Conservation (phyloP, 2,113 vertebrate genomes). For the Herpailurus yagouaroundi region DNA sequence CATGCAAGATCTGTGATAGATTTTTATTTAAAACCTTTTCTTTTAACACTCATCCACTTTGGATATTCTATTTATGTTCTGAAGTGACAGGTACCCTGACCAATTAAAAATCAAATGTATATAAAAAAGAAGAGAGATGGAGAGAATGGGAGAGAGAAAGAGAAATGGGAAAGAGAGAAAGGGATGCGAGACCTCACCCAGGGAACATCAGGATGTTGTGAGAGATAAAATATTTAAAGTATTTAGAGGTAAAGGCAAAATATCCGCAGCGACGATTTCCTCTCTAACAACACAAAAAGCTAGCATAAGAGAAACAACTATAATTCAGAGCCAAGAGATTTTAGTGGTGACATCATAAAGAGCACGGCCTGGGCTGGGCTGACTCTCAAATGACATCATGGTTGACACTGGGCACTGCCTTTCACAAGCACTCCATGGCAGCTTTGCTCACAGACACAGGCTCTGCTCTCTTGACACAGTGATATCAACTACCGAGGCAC, state of each 20-base stretch:
- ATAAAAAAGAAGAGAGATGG: background rate
- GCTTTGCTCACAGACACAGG: background rate
- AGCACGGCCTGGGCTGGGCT: background rate
- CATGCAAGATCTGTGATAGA: background rate
- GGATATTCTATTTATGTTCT: background rate
- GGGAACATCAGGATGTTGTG: background rate
- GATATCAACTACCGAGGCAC: background rate
- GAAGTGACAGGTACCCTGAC: background rate
- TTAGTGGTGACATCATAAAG: background rate
- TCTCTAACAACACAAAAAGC: background rate
- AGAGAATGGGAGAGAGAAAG: background rate
- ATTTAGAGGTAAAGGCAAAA: background rate
- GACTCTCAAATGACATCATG: constrained; percentile 38
- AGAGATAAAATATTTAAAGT: background rate
- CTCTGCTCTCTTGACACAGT: background rate
- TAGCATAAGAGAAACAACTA: background rate
- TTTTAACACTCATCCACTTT: constrained; percentile 10
- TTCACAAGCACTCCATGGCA: background rate
- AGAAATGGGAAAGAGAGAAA: background rate
- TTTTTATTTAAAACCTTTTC: background rate
- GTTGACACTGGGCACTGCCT: background rate
- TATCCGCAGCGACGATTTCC: background rate
- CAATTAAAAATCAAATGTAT: background rate
- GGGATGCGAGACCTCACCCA: background rate
- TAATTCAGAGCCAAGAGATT: background rate